Evolutionary conservation across 1,140 invertebrate species (phyloP).

Genomic region (Asobara japonica): DNA sequence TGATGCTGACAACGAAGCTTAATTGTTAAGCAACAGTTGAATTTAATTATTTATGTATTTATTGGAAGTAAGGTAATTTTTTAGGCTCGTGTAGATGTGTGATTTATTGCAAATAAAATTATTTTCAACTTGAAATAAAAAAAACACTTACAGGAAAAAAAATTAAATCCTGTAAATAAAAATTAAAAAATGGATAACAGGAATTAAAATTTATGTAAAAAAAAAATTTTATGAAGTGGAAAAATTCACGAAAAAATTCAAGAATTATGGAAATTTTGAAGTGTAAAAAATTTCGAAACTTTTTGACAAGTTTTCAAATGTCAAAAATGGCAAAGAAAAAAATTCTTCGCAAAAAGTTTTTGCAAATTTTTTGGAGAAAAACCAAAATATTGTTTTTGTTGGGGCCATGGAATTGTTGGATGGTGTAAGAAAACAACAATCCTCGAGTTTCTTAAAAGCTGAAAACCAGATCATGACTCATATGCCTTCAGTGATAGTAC

Average conservation of each 20-base stretch:
- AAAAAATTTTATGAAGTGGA: too few species aligned
- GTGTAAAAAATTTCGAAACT: too few species aligned
- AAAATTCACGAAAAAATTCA: too few species aligned
- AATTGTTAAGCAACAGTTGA: constrained; percentile 41
- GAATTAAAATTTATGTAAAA: too few species aligned
- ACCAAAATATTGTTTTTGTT: neutral
- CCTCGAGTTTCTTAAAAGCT: neutral
- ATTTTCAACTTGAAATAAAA: too few species aligned
- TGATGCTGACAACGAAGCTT: constrained; percentile 63
- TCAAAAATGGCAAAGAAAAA: too few species aligned
- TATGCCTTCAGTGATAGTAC: neutral
- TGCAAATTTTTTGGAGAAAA: neutral
- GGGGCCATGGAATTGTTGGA: neutral
- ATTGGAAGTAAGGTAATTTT: too few species aligned
- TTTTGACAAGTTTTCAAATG: neutral
- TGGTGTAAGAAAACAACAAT: neutral
- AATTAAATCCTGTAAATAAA: too few species aligned
- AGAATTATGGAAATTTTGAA: too few species aligned
- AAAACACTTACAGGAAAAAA: too few species aligned
- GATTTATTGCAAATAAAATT: neutral
- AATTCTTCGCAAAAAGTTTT: too few species aligned
- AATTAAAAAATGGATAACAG: too few species aligned
- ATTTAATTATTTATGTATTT: constrained; percentile 29
- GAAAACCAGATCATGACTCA: constrained; percentile 1
- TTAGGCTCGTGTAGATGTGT: neutral